These are phyloP conservation scores for Petromus typicus DNA, from an alignment of 2,113 vertebrate genomes.

Conservation along the genomic window DNA sequence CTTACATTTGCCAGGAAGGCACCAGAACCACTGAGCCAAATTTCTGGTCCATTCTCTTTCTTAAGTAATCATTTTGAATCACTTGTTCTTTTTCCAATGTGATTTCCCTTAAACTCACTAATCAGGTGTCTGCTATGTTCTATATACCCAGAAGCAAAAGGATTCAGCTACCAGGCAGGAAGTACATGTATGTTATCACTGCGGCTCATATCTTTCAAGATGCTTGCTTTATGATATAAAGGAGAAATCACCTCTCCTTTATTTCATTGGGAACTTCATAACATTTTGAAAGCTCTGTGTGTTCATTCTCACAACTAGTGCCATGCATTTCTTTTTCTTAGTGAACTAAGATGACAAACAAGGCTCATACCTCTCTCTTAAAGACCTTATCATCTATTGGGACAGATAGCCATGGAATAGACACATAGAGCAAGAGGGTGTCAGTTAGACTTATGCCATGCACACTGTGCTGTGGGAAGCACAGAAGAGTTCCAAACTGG, in stretches of 20 bases:
- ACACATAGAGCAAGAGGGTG: neutral
- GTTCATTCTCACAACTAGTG: neutral
- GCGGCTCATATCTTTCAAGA: neutral
- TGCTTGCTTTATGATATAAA: neutral
- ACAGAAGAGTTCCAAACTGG: neutral
- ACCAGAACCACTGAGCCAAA: too few relatives aligned
- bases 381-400: neutral
- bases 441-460: neutral
- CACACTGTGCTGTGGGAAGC: neutral
- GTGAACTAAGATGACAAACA: neutral
- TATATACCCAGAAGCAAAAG: neutral
- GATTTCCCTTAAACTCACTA: neutral
- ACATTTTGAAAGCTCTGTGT: neutral
- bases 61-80: slow-evolving; percentile 12
- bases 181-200: neutral
- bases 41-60: too few relatives aligned
- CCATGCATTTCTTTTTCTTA: neutral
- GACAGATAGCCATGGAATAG: neutral
- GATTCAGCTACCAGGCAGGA: neutral
- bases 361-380: neutral
- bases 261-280: neutral
- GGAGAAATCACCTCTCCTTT: neutral
- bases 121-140: neutral
- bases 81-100: neutral
- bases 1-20: too few relatives aligned